Evolutionary conservation across 2,113 vertebrate genomes (phyloP).

Genomic region (Oreotrochilus melanogaster): DNA sequence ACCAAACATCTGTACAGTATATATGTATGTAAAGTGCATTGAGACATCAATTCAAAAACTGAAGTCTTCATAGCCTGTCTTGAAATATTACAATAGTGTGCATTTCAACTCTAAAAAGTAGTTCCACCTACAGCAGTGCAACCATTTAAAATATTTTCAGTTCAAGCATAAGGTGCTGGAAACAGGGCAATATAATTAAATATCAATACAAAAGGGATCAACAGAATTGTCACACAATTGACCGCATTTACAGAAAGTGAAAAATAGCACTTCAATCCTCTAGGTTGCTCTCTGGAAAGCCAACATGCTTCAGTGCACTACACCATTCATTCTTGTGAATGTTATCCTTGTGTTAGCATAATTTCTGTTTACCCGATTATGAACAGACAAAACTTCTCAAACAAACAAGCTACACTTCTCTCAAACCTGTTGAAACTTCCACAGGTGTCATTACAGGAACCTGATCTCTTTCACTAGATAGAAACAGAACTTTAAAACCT

Average conservation of each 20-base stretch:
- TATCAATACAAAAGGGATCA: not conserved
- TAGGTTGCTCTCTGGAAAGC: not conserved
- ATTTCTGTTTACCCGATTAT: not conserved
- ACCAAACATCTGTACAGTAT: not conserved
- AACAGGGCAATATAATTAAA: not conserved
- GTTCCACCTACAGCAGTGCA: not conserved
- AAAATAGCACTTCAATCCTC: rapidly evolving
- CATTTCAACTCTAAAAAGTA: not conserved
- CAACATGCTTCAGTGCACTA: not conserved
- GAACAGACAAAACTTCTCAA: not conserved
- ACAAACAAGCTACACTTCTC: not conserved
- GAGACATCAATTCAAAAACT: not conserved
- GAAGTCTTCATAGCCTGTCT: not conserved
- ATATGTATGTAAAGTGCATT: not conserved
- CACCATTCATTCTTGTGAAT: rapidly evolving
- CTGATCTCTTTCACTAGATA: not conserved
- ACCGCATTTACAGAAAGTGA: not conserved
- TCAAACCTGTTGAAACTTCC: not conserved
- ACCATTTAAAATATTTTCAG: not conserved
- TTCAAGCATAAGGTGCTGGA: not conserved
- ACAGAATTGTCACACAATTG: rapidly evolving
- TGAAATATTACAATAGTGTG: not conserved
- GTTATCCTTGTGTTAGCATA: not conserved
- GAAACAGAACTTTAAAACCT: not conserved
- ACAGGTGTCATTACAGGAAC: rapidly evolving